These are phyloP conservation scores for Loris lydekkerianus DNA, from an alignment of 2,797 vertebrate genomes.

Conservation along the genomic window DNA sequence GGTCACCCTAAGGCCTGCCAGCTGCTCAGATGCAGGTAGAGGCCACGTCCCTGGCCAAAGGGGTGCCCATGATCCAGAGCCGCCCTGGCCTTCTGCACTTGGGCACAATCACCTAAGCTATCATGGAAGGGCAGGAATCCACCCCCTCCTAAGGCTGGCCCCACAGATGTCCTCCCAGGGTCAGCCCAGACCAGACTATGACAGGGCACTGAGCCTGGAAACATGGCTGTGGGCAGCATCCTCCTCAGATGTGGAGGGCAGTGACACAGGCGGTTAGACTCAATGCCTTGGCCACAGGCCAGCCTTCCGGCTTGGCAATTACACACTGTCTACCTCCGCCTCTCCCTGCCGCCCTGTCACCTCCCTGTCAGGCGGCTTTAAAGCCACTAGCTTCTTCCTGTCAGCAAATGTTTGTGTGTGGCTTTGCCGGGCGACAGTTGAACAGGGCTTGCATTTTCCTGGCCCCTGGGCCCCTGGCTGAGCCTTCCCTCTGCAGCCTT, in stretches of 20 bases:
- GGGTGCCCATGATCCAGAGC: neutral
- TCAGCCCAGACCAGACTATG: neutral
- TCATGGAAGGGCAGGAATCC: neutral
- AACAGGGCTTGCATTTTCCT: slow-evolving; percentile 71
- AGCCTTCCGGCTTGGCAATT: slow-evolving; percentile 80
- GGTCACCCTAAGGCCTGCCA: neutral
- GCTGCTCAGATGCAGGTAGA: neutral
- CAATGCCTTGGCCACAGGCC: slow-evolving; percentile 76
- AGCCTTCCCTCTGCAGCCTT: slow-evolving; percentile 29
- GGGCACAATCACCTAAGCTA: neutral
- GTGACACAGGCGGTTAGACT: slow-evolving; percentile 77
- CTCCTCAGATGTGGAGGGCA: slow-evolving; percentile 72
- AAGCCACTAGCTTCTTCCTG: slow-evolving; percentile 77
- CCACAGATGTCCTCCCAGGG: slow-evolving; percentile 7
- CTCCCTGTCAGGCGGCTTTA: slow-evolving; percentile 81
- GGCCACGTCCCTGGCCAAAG: neutral
- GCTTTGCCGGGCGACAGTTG: slow-evolving; percentile 78
- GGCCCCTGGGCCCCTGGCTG: neutral
- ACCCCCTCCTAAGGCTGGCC: neutral
- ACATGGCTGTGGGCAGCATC: slow-evolving; percentile 60
- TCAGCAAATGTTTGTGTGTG: slow-evolving; percentile 84
- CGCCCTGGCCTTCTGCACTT: neutral
- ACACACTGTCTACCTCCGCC: slow-evolving; percentile 77
- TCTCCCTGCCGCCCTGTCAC: slow-evolving; percentile 70
- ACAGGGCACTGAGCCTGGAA: slow-evolving; percentile 58